Evolutionary conservation across 2,888 invertebrate genomes (phyloP), one percentile per base, ranked within the genome.

Genomic region (Lasioglossum vierecki): DNA sequence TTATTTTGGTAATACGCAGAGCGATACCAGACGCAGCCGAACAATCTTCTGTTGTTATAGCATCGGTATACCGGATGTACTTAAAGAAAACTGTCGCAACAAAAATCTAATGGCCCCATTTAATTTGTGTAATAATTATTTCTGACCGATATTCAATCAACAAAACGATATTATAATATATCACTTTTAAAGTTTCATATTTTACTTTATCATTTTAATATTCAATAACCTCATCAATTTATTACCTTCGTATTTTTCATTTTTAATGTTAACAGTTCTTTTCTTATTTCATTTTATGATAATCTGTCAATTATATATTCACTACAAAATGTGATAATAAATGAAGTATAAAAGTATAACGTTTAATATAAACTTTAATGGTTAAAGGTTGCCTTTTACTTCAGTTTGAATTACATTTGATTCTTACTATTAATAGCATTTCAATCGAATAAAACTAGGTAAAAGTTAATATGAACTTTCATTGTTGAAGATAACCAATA

Each of bases 41-140:
- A 68, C 68, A 68, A 68, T 39, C 22, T 68, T 8, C 68, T 35
- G 39, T 68, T 68, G 68, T 68, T 68, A 39, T 39, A 68, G 68
- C 22, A 22, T 35, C 39, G 3, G 63, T 8, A 68, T 68, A 68
- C 68, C 35, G 68, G 39, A 39, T 68, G 39, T 22, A 39, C 39
- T 68, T 68, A 4, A 13, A 68, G 2, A 22, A 4, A 1, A 39
- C 4, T 9, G 35, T 30, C 1, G 6, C 30, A 30, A 63, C 15
- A 30, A 30, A 30, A 63, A 63, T 30, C 30, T 18, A 0, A 30
- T 30, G 6, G 15, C 26, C 2, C 18, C 8, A 22, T 53, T 53
- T 53, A 53, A 53, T 22, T 53, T 49, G 2, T 49, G 49, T 49
- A 18, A 49, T 6, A 49, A 49, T 49, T 49, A 6, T 49, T 49